These are phyloP conservation scores for Nipponacmea schrenckii DNA, from an alignment of 2,888 invertebrate genomes.

Conservation along the genomic window DNA sequence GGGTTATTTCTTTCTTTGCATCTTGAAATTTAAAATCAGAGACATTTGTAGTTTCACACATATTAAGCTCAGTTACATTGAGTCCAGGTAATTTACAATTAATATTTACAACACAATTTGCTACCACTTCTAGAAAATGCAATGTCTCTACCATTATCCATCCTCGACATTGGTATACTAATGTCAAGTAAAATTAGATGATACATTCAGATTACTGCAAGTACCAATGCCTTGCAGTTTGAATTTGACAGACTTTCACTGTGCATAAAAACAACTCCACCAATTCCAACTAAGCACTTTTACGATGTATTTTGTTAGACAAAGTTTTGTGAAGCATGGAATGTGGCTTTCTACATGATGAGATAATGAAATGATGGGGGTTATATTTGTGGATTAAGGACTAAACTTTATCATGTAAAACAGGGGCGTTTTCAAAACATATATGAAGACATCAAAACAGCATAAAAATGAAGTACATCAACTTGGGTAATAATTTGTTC, in stretches of 20 bases:
- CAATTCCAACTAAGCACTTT: not conserved
- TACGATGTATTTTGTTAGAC: not conserved
- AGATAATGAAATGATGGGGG: not conserved
- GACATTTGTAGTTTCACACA: not conserved
- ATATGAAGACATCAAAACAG: slow-evolving; percentile 6
- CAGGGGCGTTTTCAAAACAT: not conserved
- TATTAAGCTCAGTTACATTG: not conserved
- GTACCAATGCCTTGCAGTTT: too few species aligned
- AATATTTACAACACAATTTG: too few species aligned
- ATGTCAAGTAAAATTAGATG: too few species aligned
- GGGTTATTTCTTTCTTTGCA: not conserved
- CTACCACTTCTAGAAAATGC: too few species aligned
- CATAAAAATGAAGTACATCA: slow-evolving; percentile 4
- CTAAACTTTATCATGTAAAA: not conserved
- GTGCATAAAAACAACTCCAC: not conserved
- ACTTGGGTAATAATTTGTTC: not conserved
- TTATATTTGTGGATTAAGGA: not conserved
- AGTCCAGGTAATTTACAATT: too few species aligned
- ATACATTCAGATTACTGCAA: too few species aligned
- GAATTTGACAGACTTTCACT: too few species aligned
- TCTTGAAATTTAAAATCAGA: not conserved
- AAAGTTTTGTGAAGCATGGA: not conserved
- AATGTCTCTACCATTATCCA: too few species aligned
- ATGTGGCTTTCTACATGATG: slow-evolving; percentile 1
- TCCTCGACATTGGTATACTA: too few species aligned